phyloP scores from a whole-genome alignment of 2,113 vertebrate genomes.

The Chaetodon trifascialis region DNA sequence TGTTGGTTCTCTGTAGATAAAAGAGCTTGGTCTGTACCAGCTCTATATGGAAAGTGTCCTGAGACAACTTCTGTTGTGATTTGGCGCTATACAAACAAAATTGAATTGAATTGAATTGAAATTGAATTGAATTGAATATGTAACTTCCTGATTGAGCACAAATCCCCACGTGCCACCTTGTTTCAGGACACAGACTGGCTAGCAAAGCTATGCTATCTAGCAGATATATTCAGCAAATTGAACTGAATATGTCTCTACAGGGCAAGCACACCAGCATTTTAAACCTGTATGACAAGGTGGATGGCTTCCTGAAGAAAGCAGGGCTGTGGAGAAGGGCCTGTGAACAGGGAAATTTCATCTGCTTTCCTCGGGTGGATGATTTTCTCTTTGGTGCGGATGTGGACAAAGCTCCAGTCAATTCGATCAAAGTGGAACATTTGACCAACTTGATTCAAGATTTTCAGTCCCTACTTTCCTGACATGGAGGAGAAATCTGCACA shows the following conservation, averaged over 20 bases:
- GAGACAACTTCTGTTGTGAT: too few species aligned
- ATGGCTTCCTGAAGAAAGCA: neutral
- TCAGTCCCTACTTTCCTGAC: too few species aligned
- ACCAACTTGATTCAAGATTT: too few species aligned
- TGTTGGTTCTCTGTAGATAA: too few species aligned
- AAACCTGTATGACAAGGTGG: conserved; percentile 4
- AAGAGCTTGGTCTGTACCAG: too few species aligned
- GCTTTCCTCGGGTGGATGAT: neutral
- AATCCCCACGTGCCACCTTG: neutral
- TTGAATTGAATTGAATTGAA: too few species aligned
- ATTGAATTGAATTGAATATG: too few species aligned
- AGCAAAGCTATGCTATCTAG: neutral
- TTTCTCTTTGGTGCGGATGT: too few species aligned
- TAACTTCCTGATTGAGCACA: conserved; percentile 10
- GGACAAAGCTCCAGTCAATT: too few species aligned
- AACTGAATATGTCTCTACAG: conserved; percentile 15
- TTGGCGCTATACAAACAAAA: too few species aligned
- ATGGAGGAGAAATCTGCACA: neutral
- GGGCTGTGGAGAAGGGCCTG: conserved; percentile 5
- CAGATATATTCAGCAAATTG: conserved; percentile 14
- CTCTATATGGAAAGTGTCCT: too few species aligned
- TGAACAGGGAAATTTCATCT: neutral
- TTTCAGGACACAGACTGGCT: neutral
- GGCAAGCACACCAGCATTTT: neutral
- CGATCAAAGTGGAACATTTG: too few species aligned